Evolutionary conservation across 2,797 vertebrate species (phyloP).

Genomic region (Macropus fuliginosus): DNA sequence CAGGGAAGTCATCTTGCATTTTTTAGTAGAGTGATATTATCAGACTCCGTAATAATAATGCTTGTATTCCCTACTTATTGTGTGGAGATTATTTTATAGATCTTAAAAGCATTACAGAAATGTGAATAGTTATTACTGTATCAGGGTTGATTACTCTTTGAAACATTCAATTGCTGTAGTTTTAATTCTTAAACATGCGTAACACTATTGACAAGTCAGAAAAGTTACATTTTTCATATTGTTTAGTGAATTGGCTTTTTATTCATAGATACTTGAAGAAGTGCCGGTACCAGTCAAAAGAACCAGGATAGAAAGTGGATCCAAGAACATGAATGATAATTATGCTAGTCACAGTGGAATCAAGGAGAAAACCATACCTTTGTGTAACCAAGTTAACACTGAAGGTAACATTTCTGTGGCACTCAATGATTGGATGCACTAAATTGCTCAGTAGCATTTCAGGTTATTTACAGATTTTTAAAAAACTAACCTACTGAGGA

Average conservation of each 20-base stretch:
- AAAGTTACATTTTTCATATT: neutral
- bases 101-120: neutral
- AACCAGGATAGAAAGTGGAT: slow-evolving; percentile 87
- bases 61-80: neutral
- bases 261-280: slow-evolving; percentile 77
- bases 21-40: neutral
- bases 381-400: slow-evolving; percentile 50
- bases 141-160: too few relatives aligned
- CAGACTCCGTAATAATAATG: neutral
- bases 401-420: slow-evolving; percentile 75
- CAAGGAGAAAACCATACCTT: slow-evolving; percentile 65
- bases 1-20: neutral
- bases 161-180: accelerated
- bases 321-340: slow-evolving; percentile 71
- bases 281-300: slow-evolving; percentile 88
- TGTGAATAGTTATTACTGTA: neutral
- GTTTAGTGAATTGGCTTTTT: slow-evolving; percentile 61
- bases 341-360: slow-evolving; percentile 83
- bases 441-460: neutral
- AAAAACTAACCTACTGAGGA: neutral
- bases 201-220: neutral
- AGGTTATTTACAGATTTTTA: neutral
- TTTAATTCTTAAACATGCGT: neutral
- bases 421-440: neutral
- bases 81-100: neutral